phyloP scores from a whole-genome alignment of 2,113 vertebrate genomes.

The Gopherus flavomarginatus region DNA sequence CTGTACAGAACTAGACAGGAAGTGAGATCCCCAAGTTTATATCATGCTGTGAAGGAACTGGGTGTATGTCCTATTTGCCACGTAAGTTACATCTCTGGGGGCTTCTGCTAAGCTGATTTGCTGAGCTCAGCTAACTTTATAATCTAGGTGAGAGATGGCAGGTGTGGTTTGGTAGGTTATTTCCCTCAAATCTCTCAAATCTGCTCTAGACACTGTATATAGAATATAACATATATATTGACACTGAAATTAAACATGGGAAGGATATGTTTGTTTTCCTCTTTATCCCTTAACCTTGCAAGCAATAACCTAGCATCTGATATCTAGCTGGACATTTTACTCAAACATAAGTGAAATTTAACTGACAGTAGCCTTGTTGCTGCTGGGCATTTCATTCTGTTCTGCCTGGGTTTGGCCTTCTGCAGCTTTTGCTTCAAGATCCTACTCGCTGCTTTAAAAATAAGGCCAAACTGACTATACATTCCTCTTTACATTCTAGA shows the following conservation, averaged over 20 bases:
- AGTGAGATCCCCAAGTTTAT: not conserved
- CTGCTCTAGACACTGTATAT: accelerated
- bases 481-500: not conserved
- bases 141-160: not conserved
- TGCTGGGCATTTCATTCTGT: accelerated
- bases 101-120: not conserved
- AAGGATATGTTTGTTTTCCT: not conserved
- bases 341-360: accelerated
- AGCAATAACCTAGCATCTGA: not conserved
- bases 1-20: not conserved
- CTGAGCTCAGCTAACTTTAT: constrained; percentile 15
- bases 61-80: accelerated
- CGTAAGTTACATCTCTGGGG: not conserved
- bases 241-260: not conserved
- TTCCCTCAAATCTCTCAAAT: not conserved
- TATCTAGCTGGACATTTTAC: not conserved
- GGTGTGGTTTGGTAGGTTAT: not conserved
- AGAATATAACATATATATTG: not conserved
- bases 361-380: accelerated
- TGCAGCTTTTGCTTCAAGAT: not conserved
- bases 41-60: not conserved
- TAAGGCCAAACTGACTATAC: not conserved
- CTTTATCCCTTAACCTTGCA: not conserved
- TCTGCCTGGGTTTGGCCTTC: not conserved
- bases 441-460: not conserved